A percentile compares a stretch with the other conserved stretches of the same genome.
These are phyloP conservation scores for Nerophis ophidion DNA, from an alignment of 2,113 vertebrate genomes.

Conservation along the genomic window DNA sequence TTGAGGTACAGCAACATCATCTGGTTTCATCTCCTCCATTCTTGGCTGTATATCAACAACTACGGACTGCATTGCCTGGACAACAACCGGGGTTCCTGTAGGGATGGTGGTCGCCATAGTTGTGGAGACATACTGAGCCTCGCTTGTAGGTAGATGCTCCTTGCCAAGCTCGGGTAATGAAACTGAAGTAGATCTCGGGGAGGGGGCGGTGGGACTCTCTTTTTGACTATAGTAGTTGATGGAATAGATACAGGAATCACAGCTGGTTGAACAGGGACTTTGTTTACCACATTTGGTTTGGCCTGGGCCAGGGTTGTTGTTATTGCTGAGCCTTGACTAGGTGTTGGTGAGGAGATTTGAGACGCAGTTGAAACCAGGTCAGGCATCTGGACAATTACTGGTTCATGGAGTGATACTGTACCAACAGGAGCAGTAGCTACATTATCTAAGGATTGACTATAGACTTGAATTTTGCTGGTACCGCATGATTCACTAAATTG, in stretches of 20 bases:
- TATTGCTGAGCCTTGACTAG: conserved; percentile 38
- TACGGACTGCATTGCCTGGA: conserved; percentile 57
- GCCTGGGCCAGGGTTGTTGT: conserved; percentile 29
- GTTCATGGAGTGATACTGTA: conserved; percentile 24
- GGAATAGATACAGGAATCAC: conserved; percentile 19
- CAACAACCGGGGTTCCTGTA: conserved; percentile 13
- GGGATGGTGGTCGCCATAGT: conserved; percentile 27
- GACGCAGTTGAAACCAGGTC: conserved; percentile 62
- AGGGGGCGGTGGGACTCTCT: conserved; percentile 62
- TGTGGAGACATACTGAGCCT: conserved; percentile 39
- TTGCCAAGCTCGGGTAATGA: conserved; percentile 39
- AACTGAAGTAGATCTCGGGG: conserved; percentile 65
- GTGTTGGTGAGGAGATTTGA: conserved; percentile 34
- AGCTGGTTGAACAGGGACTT: conserved; percentile 42
- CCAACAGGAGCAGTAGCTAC: conserved; percentile 24
- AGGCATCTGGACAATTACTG: conserved; percentile 63
- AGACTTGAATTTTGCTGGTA: conserved; percentile 12
- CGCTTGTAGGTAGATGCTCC: conserved; percentile 31
- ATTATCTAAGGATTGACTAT: conserved; percentile 12
- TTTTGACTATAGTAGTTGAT: conserved; percentile 59
- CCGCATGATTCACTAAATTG: conserved; percentile 9
- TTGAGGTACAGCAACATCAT: conserved; percentile 38
- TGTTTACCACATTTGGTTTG: conserved; percentile 43
- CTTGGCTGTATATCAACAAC: conserved; percentile 63
- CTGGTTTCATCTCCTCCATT: conserved; percentile 50